phyloP scores from a whole-genome alignment of 2,113 vertebrate genomes.

The Genyomyrus donnyi region DNA sequence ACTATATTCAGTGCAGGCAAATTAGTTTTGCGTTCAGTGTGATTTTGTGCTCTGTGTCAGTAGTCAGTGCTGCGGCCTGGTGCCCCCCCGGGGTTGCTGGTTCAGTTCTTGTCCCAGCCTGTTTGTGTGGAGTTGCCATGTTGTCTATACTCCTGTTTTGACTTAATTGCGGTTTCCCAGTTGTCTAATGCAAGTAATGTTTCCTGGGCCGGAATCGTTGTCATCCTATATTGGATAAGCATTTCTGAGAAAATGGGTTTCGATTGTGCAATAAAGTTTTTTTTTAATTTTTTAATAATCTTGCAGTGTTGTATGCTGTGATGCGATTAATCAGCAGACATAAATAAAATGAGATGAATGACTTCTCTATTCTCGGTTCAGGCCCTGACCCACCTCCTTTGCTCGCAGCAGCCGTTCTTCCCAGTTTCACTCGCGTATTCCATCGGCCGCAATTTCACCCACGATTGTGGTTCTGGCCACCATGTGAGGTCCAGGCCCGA shows the following conservation, averaged over 20 bases:
- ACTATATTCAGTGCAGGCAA: background rate
- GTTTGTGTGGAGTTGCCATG: background rate
- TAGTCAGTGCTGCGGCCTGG: background rate
- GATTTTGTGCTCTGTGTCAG: background rate
- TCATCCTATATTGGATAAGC: background rate
- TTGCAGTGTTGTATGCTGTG: background rate
- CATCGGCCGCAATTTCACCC: background rate
- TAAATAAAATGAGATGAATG: background rate
- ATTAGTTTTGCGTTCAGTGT: background rate
- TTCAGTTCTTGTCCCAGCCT: background rate
- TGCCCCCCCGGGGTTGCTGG: background rate
- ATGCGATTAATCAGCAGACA: background rate
- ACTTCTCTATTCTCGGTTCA: background rate
- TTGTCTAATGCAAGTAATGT: background rate
- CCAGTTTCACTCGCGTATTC: background rate
- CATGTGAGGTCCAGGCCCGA: background rate
- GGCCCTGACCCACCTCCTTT: background rate
- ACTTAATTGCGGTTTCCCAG: background rate
- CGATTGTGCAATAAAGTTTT: background rate
- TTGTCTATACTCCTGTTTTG: background rate
- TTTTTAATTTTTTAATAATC: background rate
- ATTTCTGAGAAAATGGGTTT: background rate
- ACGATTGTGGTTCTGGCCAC: background rate
- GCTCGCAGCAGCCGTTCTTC: background rate
- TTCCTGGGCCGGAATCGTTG: background rate